Percentiles rank a stretch among this genome's conserved stretches.
Evolutionary conservation across 1,140 invertebrate species (phyloP).

Genomic region (Lithobius niger): DNA sequence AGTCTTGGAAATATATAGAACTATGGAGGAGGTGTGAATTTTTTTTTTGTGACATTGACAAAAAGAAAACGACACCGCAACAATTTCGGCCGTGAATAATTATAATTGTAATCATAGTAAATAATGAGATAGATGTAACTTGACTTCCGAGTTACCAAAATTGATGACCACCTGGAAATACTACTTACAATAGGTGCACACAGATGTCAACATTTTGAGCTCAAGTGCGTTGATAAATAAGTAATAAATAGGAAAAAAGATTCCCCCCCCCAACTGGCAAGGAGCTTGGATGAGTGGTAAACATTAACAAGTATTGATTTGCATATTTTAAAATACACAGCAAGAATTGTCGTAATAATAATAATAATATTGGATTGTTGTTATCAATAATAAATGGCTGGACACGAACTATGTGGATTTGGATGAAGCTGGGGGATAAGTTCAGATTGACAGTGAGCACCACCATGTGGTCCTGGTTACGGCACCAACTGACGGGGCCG

Average conservation of each 20-base stretch:
- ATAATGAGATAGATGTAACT: too few relatives aligned
- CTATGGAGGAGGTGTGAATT: too few relatives aligned
- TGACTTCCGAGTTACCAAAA: too few relatives aligned
- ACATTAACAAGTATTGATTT: slow-evolving; percentile 5
- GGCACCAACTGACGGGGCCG: background rate
- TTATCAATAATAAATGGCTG: background rate
- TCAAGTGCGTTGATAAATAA: slow-evolving; percentile 4
- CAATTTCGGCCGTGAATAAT: too few relatives aligned
- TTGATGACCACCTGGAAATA: too few relatives aligned
- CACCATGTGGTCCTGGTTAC: background rate
- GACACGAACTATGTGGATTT: slow-evolving; percentile 1
- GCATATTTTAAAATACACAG: slow-evolving; percentile 5
- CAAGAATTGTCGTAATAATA: too few relatives aligned
- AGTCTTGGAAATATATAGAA: too few relatives aligned
- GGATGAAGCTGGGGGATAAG: background rate
- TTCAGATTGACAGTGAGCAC: background rate
- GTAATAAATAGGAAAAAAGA: slow-evolving; percentile 4
- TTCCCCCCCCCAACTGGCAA: slow-evolving; percentile 1
- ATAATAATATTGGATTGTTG: too few relatives aligned
- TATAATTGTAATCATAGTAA: too few relatives aligned
- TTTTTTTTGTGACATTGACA: too few relatives aligned
- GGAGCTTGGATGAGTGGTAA: background rate
- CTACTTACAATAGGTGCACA: slow-evolving; percentile 3
- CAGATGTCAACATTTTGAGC: background rate
- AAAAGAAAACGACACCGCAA: too few relatives aligned